phyloP scores from a whole-genome alignment of 1,140 invertebrate genomes.

The Hirudo medicinalis region DNA sequence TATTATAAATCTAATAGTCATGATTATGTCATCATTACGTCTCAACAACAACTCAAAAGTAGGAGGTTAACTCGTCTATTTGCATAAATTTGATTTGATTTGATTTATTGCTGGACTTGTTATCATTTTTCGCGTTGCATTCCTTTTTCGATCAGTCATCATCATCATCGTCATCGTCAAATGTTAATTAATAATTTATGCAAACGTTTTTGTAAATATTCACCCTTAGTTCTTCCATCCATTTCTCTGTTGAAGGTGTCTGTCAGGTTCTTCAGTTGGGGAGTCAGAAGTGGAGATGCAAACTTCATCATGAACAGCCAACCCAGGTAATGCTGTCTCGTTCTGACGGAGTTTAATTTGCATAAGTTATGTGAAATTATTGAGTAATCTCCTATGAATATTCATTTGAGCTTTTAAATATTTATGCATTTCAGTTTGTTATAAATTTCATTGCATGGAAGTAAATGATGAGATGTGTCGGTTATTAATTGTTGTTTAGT shows the following conservation, averaged over 20 bases:
- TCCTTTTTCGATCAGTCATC: not conserved
- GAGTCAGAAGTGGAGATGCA: not conserved
- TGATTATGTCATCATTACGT: no score
- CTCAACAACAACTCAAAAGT: no score
- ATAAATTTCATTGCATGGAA: no score
- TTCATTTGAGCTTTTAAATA: not conserved
- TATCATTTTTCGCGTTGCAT: not conserved
- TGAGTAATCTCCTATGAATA: not conserved
- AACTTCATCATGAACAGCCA: no score
- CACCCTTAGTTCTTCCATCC: slow-evolving; percentile 2
- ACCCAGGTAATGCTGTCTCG: no score
- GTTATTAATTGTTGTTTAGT: not conserved
- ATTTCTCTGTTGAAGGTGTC: not conserved
- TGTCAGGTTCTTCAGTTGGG: not conserved
- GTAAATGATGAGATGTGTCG: not conserved
- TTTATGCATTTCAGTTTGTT: not conserved
- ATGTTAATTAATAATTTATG: not conserved
- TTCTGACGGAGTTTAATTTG: no score
- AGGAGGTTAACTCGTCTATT: not conserved
- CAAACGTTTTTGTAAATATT: not conserved
- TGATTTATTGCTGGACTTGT: no score
- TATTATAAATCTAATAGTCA: no score
- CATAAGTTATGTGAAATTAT: not conserved
- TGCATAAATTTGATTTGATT: no score
- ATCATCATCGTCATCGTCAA: no score